A percentile compares a stretch with the other conserved stretches of the same genome.
Evolutionary conservation across 1,140 invertebrate species (phyloP).

Genomic region (Drosophila dunni): DNA sequence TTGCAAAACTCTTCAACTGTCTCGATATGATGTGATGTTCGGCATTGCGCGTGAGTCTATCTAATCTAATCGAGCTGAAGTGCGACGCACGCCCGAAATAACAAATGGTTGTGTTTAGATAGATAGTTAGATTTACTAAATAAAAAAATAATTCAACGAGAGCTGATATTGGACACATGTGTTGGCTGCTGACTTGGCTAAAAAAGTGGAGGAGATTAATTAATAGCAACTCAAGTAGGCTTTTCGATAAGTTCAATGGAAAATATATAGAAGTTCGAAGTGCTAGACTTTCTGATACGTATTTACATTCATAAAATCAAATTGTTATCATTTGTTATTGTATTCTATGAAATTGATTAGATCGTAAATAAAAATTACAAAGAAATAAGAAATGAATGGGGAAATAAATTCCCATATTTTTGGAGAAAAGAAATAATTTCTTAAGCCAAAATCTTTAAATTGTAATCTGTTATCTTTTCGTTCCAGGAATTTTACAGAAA

Average conservation of each 20-base stretch:
- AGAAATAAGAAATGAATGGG: too few species aligned
- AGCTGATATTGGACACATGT: conserved; percentile 17
- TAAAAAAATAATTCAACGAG: conserved; percentile 1
- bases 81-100: conserved; percentile 32
- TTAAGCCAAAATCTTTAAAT: not conserved
- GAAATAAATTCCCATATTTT: too few species aligned
- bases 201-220: conserved; percentile 39
- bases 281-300: not conserved
- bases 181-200: not conserved
- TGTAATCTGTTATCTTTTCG: not conserved
- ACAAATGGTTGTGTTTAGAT: not conserved
- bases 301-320: conserved; percentile 11
- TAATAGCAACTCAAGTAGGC: conserved; percentile 21
- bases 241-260: conserved; percentile 16
- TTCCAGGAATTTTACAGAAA: not conserved
- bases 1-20: conserved; percentile 31
- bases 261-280: not conserved
- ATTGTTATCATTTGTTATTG: not conserved
- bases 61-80: conserved; percentile 61
- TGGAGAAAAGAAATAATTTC: conserved; percentile 1
- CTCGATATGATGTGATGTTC: conserved; percentile 27
- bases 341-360: not conserved
- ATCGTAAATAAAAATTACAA: not conserved
- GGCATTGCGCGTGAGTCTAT: conserved; percentile 24
- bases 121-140: conserved; percentile 16